Percentiles rank a stretch among this genome's conserved stretches.
phyloP scores from a whole-genome alignment of 2,113 vertebrate species.

The Opisthocomus hoazin region DNA sequence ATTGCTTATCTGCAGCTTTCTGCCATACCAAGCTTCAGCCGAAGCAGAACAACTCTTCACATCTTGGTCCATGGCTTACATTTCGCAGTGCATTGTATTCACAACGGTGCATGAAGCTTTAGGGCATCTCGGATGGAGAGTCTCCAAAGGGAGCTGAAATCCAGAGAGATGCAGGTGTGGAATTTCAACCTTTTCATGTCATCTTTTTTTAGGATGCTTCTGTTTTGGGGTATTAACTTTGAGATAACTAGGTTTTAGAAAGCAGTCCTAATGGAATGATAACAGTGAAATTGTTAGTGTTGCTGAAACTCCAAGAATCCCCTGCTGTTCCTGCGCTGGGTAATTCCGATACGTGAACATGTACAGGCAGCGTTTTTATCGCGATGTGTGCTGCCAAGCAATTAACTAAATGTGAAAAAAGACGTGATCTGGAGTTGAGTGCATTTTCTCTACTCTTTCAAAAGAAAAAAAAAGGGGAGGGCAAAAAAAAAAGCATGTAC shows the following conservation, averaged over 20 bases:
- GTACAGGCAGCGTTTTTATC: not conserved
- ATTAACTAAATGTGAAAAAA: not conserved
- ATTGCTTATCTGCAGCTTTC: not conserved
- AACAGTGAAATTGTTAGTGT: not conserved
- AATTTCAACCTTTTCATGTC: not conserved
- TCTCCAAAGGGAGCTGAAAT: not conserved
- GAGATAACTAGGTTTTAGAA: not conserved
- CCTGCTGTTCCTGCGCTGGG: not conserved
- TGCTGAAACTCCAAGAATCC: not conserved
- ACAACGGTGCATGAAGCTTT: not conserved
- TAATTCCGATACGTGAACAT: not conserved
- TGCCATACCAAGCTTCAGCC: not conserved
- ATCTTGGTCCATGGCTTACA: not conserved
- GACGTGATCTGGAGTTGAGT: not conserved
- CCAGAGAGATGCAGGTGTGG: not conserved
- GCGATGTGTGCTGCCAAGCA: not conserved
- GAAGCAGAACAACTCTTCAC: not conserved
- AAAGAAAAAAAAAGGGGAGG: not conserved
- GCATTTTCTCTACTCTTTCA: not conserved
- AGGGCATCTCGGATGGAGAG: not conserved
- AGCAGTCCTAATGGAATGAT: not conserved
- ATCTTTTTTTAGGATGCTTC: not conserved
- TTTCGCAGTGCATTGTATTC: not conserved
- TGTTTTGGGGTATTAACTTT: not conserved
- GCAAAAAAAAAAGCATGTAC: rapidly evolving